Percentiles rank a stretch among this genome's conserved stretches.
phyloP scores from a whole-genome alignment of 2,888 invertebrate genomes.

The Galerucella pusilla region DNA sequence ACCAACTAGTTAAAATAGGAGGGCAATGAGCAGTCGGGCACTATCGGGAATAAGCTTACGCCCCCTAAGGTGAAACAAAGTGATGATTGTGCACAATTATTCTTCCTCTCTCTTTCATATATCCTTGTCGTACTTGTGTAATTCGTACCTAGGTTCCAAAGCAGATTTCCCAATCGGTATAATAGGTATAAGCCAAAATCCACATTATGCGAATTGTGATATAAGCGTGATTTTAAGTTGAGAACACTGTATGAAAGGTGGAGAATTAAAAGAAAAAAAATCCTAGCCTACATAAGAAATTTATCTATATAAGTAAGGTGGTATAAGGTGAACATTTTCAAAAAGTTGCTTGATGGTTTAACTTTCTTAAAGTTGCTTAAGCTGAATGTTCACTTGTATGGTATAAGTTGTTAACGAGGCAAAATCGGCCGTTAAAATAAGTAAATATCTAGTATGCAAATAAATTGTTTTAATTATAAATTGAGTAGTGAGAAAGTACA shows the following conservation, averaged over 20 bases:
- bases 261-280: not conserved
- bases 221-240: too few relatives aligned
- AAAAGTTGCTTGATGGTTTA: not conserved
- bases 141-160: too few relatives aligned
- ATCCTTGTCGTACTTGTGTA: too few relatives aligned
- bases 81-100: too few relatives aligned
- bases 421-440: slow-evolving; percentile 1
- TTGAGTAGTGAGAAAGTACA: not conserved
- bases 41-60: too few relatives aligned
- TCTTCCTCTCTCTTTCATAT: too few relatives aligned
- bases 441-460: not conserved
- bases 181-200: too few relatives aligned
- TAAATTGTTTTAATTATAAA: not conserved
- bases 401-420: not conserved
- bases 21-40: too few relatives aligned
- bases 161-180: too few relatives aligned
- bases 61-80: too few relatives aligned
- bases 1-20: too few relatives aligned
- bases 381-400: not conserved
- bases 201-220: too few relatives aligned
- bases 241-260: not conserved
- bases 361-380: not conserved
- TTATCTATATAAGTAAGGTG: not conserved
- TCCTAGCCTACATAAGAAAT: not conserved
- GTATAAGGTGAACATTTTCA: not conserved